Conservation (phyloP, 1,140 invertebrate species). For the Tigriopus japonicus region DNA sequence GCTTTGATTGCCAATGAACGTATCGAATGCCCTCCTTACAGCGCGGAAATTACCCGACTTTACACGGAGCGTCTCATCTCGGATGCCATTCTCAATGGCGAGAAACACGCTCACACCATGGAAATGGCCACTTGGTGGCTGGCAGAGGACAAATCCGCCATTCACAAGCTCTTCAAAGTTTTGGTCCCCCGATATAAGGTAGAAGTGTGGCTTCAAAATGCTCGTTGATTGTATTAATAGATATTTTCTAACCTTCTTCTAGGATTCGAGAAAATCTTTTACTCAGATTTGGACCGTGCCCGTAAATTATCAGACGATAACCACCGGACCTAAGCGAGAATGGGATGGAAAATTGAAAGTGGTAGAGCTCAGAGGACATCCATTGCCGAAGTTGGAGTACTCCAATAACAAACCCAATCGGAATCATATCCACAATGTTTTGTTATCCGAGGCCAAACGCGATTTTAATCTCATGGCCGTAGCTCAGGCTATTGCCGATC, state of each 20-base stretch:
- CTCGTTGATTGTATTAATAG: no score
- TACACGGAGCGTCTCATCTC: slow-evolving; percentile 9
- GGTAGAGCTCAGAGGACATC: background rate
- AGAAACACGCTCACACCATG: background rate
- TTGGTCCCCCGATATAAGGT: background rate
- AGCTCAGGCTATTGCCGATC: no score
- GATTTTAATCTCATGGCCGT: background rate
- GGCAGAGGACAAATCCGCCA: background rate
- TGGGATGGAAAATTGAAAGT: background rate
- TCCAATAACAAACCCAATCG: background rate
- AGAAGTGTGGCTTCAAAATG: no score
- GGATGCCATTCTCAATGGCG: slow-evolving; percentile 4
- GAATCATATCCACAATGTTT: slow-evolving; percentile 7
- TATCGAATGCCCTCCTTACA: background rate
- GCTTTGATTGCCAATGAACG: background rate
- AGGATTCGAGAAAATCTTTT: no score
- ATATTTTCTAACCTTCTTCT: no score
- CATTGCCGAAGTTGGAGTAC: background rate
- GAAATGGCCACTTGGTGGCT: slow-evolving; percentile 8
- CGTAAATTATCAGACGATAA: no score
- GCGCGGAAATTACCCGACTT: background rate
- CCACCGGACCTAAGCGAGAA: no score
- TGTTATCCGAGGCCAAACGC: background rate
- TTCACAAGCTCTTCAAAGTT: slow-evolving; percentile 7
- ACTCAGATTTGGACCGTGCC: no score